Percentiles rank a stretch among this genome's conserved stretches.
phyloP scores from a whole-genome alignment of 2,888 invertebrate species.

The Luperina testacea region DNA sequence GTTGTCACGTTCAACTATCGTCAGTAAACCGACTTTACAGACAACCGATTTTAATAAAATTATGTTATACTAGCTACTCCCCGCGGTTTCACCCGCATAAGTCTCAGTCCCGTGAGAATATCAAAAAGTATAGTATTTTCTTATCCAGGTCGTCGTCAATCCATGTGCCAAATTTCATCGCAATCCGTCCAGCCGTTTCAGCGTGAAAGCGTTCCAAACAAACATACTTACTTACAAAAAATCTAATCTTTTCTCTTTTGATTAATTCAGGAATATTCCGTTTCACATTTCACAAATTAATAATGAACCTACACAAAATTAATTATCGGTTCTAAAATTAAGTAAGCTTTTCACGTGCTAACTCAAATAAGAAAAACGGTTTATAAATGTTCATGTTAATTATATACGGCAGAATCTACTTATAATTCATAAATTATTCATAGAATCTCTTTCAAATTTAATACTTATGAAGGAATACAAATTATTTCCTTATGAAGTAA shows the following conservation, averaged over 20 bases:
- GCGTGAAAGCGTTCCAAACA: neutral
- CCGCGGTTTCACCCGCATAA: neutral
- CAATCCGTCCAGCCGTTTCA: neutral
- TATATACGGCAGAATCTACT: neutral
- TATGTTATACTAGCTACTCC: neutral
- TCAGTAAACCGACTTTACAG: no score
- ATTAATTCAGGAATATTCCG: neutral
- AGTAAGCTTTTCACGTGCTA: neutral
- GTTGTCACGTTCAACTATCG: no score
- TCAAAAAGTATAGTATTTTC: no score
- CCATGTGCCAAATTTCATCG: no score
- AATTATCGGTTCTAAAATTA: neutral
- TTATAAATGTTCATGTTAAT: neutral
- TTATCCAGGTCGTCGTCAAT: no score
- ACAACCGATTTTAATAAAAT: neutral
- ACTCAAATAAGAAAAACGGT: neutral
- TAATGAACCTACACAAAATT: neutral
- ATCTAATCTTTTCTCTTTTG: neutral
- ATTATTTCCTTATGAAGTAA: neutral
- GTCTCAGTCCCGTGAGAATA: neutral
- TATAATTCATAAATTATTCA: constrained; percentile 1
- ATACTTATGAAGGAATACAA: neutral
- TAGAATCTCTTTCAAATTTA: neutral
- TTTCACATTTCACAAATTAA: neutral
- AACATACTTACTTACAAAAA: neutral